Evolutionary conservation across 2,888 invertebrate species (phyloP).

Genomic region (Lasius platythorax): DNA sequence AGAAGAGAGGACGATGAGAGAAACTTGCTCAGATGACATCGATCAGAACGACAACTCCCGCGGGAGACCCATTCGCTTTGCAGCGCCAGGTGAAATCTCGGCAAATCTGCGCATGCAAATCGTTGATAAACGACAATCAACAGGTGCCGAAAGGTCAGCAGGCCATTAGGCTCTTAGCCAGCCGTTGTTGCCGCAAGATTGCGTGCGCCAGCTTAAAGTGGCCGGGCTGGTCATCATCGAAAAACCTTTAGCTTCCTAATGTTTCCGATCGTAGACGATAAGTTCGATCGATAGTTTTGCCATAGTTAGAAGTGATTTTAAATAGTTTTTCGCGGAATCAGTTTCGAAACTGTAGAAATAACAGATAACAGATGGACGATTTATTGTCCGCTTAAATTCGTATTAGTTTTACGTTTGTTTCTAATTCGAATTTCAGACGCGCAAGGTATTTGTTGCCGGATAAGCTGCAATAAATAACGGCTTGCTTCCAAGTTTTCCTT

Average conservation of each 20-base stretch:
- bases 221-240: conserved; percentile 3
- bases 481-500: neutral
- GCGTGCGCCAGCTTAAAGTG: conserved; percentile 38
- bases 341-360: neutral
- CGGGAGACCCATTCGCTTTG: conserved; percentile 58
- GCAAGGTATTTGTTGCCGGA: neutral
- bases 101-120: conserved; percentile 74
- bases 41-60: conserved; percentile 54
- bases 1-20: neutral
- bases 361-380: neutral
- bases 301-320: neutral
- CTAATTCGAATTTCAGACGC: neutral
- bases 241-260: neutral
- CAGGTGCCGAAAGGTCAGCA: conserved; percentile 76
- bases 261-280: neutral
- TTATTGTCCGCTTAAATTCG: neutral
- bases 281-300: neutral
- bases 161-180: conserved; percentile 75
- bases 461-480: neutral
- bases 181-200: conserved; percentile 60
- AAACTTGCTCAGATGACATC: conserved; percentile 21
- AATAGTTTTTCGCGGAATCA: neutral
- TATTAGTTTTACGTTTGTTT: neutral
- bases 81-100: conserved; percentile 59
- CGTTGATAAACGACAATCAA: conserved; percentile 77